Evolutionary conservation across 2,797 vertebrate genomes (phyloP).

Genomic region (Antennarius maculatus): DNA sequence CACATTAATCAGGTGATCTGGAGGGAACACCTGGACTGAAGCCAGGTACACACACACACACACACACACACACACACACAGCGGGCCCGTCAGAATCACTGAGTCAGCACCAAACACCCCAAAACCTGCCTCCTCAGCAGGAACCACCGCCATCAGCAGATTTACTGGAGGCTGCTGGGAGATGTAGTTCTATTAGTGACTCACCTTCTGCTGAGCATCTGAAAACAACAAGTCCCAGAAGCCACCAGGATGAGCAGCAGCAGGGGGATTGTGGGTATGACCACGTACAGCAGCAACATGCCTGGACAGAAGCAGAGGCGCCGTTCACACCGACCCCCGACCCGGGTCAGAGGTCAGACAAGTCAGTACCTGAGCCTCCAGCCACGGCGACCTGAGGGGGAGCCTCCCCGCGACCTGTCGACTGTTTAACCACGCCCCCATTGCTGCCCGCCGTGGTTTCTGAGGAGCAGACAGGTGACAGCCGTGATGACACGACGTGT

Average conservation of each 20-base stretch:
- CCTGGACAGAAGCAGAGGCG: slow-evolving; percentile 74
- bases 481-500: no score
- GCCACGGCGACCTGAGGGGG: slow-evolving; percentile 84
- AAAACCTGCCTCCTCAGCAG: slow-evolving; percentile 3
- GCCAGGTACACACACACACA: slow-evolving; percentile 25
- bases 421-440: slow-evolving; percentile 75
- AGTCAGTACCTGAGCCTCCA: slow-evolving; percentile 79
- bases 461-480: slow-evolving; percentile 41
- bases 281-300: slow-evolving; percentile 92
- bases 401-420: slow-evolving; percentile 77
- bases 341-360: not conserved
- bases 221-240: slow-evolving; percentile 93
- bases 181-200: slow-evolving; percentile 9
- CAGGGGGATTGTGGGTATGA: slow-evolving; percentile 94
- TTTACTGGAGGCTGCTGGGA: slow-evolving; percentile 16
- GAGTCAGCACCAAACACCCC: slow-evolving; percentile 23
- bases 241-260: slow-evolving; percentile 95
- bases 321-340: no score
- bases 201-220: slow-evolving; percentile 92
- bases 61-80: slow-evolving; percentile 5
- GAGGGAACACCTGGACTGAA: slow-evolving; percentile 2
- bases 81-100: slow-evolving; percentile 39
- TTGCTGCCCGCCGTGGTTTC: slow-evolving; percentile 70
- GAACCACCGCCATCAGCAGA: not conserved
- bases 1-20: slow-evolving; percentile 28